Percentiles rank a stretch among this genome's conserved stretches.
phyloP scores from a whole-genome alignment of 2,113 vertebrate genomes.

The Podarcis raffonei region DNA sequence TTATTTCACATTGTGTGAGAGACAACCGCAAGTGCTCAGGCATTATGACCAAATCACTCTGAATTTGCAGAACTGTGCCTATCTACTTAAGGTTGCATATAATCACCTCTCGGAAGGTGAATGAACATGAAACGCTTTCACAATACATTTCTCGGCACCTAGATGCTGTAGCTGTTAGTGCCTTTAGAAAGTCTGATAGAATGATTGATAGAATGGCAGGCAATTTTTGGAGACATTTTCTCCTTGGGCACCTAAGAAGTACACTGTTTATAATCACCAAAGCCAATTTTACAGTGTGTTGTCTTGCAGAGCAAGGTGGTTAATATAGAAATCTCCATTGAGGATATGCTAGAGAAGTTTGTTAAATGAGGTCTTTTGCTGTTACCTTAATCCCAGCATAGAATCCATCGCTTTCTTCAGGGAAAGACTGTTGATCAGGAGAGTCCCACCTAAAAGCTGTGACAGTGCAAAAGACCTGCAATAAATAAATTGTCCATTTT shows the following conservation, averaged over 20 bases:
- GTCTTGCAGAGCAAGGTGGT: constrained; percentile 48
- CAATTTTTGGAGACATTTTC: constrained; percentile 55
- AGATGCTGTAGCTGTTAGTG: not conserved
- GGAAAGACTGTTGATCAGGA: constrained; percentile 69
- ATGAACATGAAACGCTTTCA: not conserved
- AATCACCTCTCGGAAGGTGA: not conserved
- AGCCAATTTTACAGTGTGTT: constrained; percentile 34
- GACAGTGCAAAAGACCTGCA: constrained; percentile 81
- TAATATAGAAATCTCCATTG: constrained; percentile 58
- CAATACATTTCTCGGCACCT: not conserved
- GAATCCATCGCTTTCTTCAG: constrained; percentile 82
- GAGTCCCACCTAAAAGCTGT: constrained; percentile 72
- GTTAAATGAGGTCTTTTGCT: constrained; percentile 22
- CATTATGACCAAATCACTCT: not conserved
- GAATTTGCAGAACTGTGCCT: not conserved
- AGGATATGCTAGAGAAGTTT: constrained; percentile 34
- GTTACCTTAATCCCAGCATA: constrained; percentile 85
- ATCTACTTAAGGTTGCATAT: not conserved
- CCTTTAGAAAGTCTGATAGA: not conserved
- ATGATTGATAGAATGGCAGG: constrained; percentile 11
- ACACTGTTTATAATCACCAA: constrained; percentile 52
- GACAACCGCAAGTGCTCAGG: not conserved
- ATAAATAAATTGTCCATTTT: constrained; percentile 45
- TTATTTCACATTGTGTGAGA: not conserved
- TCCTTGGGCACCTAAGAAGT: constrained; percentile 30